Percentiles rank a stretch among this genome's conserved stretches.
Evolutionary conservation across 2,888 invertebrate genomes (phyloP).

Genomic region (Philopedon plagiatum): DNA sequence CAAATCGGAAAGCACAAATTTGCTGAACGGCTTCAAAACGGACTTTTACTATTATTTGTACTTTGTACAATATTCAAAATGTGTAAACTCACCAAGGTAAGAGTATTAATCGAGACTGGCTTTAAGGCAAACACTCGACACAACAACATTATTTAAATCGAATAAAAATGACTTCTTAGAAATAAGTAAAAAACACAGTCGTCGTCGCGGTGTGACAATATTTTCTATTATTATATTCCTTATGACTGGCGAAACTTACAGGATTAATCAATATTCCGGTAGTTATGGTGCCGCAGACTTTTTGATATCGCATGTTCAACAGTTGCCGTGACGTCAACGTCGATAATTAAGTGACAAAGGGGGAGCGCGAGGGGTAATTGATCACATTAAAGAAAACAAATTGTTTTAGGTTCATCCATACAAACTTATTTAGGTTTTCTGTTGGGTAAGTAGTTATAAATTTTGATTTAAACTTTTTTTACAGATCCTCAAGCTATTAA

Average conservation of each 20-base stretch:
- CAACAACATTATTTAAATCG: constrained; percentile 64
- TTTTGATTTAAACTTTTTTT: no score
- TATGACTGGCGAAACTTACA: constrained; percentile 29
- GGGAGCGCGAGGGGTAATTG: not conserved
- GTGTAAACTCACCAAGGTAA: constrained; percentile 63
- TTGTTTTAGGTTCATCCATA: no score
- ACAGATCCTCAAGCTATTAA: no score
- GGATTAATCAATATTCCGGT: constrained; percentile 46
- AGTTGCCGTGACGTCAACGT: constrained; percentile 47
- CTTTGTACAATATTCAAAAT: no score
- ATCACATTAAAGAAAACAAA: not conserved
- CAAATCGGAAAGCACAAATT: no score
- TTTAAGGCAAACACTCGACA: constrained; percentile 67
- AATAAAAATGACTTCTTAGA: not conserved
- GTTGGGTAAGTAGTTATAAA: no score
- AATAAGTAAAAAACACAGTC: not conserved
- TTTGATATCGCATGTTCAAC: constrained; percentile 65
- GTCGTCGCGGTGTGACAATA: not conserved
- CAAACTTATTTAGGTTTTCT: no score
- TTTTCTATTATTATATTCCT: constrained; percentile 26
- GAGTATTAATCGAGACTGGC: constrained; percentile 64
- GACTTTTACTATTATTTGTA: no score
- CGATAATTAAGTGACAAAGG: constrained; percentile 24
- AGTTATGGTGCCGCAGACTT: constrained; percentile 52
- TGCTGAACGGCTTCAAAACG: no score